Evolutionary conservation across 2,797 vertebrate genomes (phyloP), one percentile per base, ranked within the genome.

Genomic region (Syngnathus rostellatus): DNA sequence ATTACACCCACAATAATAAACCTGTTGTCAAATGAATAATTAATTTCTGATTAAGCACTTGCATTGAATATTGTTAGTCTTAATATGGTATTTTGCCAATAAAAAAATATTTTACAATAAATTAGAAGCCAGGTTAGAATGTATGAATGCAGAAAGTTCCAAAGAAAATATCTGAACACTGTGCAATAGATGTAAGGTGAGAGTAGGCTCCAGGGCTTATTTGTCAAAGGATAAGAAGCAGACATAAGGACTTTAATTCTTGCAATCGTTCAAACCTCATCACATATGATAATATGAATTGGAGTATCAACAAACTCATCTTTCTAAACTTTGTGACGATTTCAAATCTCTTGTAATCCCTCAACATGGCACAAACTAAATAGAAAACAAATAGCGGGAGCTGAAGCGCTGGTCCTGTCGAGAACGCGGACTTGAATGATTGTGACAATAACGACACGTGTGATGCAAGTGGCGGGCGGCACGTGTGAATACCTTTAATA

Each of bases 401-500:
- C 21, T 7, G 11, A 43, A 41, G n/a, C 39, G 9, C 5, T 21
- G n/a, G 19, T 21, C 40, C 21, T 11, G 17, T 23, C 60, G 12
- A 41, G n/a, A 39, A 5, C 16, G 55, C 10, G 14, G 12, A 45
- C n/a, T 5, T 25, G 16, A 45, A 63, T 46, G 12, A n/a, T 39
- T 11, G 23, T 16, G 40, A n/a, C 62, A 38, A 50, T 48, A 63
- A 48, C 21, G 46, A 50, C 25, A 39, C 39, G 31, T 31, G 31
- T 31, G 31, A 58, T 60, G 45, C 45, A 2, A 25, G 25, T 60
- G 54, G 3, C 4, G 14, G 48, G 9, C 23, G 43, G 2, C 51
- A 0, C 62, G 62, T 16, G 53, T 57, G 48, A 75, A 71, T 92
- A 98, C 95, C 95, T 89, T 94, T 93, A 41, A 97, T 93, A 1